Evolutionary conservation across 2,113 vertebrate species (phyloP), one percentile per base, ranked within the genome.

Genomic region (Leptodactylus fuscus): DNA sequence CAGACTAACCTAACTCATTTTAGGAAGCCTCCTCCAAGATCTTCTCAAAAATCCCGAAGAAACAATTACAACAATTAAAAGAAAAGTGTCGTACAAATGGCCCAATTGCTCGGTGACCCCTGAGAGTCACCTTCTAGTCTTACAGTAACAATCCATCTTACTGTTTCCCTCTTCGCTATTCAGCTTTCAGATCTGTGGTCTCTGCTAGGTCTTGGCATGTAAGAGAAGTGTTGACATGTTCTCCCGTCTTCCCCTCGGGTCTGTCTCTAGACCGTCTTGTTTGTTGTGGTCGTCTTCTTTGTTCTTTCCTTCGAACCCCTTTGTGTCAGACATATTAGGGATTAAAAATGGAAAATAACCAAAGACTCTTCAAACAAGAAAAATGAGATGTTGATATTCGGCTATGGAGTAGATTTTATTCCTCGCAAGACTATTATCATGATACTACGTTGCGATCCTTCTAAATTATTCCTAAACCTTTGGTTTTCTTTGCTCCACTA

Each of bases 201-300:
- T 55, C 29, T 49, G 73, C 58, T 65, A 38, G 65, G 82, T 65
- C 58, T 65, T 71, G 46, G 44, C 81, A 53, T 48, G 73, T 77
- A 85, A 27, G 24, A 2, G 55, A 85, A 65, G 73, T 85, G 82
- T 77, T 85, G 73, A 77, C 75, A 85, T 36, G 82, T 67, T 84
- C 62, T 46, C 36, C 55, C 67, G 71, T 62, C 77, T 67, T 46
- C 65, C 82, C 82, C 73, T 62, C 73, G 67, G 53, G 82, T 65
- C 32, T 36, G 27, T 75, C 69, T 75, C 46, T 41, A 36, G 49
- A 48, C 58, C 46, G 53, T 77, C 55, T 85, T 62, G 41, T 67
- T 85, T 77, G 36, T 77, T 85, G 44, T 65, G 73, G 53, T 46
- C n/a, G 75, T 46, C 34, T 12, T 12, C 73, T 85, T 85, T 85